A percentile compares a stretch with the other conserved stretches of the same genome.
Conservation (phyloP, 2,797 vertebrate genomes). For the Rhabdophis nuchalis region DNA sequence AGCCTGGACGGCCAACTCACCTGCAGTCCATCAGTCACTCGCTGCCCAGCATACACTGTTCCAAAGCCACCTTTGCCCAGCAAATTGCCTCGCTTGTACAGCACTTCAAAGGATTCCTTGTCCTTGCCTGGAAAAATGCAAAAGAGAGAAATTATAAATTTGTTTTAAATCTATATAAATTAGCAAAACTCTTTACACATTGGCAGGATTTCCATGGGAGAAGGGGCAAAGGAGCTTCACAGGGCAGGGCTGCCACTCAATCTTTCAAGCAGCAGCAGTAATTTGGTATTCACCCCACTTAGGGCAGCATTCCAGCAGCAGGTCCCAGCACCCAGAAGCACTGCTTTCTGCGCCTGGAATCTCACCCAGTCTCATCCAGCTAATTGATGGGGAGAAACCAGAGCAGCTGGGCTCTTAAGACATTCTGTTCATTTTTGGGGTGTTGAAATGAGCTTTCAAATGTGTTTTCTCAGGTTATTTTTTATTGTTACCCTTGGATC, state of each 20-base stretch:
- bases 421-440: neutral
- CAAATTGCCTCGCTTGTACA: conserved; percentile 72
- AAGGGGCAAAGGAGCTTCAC: neutral
- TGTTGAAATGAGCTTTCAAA: neutral
- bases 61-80: conserved; percentile 83
- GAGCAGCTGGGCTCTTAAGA: neutral
- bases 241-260: neutral
- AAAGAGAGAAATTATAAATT: neutral
- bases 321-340: neutral
- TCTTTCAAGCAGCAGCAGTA: neutral
- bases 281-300: neutral
- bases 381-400: neutral
- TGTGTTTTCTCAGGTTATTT: neutral
- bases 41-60: conserved; percentile 77
- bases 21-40: conserved; percentile 78
- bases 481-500: neutral
- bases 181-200: neutral
- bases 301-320: neutral
- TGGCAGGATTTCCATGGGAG: neutral
- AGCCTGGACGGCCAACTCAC: conserved; percentile 46
- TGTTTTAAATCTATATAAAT: neutral
- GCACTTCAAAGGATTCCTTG: conserved; percentile 71
- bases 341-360: neutral
- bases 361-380: neutral
- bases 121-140: conserved; percentile 62